phyloP scores from a whole-genome alignment of 2,113 vertebrate species.

The Anas platyrhynchos region DNA sequence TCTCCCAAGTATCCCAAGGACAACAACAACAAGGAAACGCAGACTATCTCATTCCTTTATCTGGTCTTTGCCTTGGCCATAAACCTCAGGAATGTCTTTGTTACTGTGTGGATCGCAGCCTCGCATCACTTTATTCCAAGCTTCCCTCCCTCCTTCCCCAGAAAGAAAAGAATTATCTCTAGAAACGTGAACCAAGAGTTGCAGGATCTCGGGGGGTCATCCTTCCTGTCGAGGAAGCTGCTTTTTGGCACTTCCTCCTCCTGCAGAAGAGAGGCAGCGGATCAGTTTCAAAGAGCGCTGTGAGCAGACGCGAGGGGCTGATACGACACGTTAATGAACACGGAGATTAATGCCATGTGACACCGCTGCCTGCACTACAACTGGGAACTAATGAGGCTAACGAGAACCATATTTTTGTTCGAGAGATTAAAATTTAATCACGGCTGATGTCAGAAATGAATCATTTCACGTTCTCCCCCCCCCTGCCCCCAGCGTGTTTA shows the following conservation, averaged over 20 bases:
- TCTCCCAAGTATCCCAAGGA: background rate
- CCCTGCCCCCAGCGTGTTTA: background rate
- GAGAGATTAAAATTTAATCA: background rate
- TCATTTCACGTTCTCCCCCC: background rate
- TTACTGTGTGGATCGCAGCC: background rate
- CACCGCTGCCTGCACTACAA: slow-evolving; percentile 24
- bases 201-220: slow-evolving; percentile 70
- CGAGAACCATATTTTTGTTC: slow-evolving; percentile 26
- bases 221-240: slow-evolving; percentile 76
- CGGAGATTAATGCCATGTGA: slow-evolving; percentile 69
- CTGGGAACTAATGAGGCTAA: slow-evolving; percentile 53
- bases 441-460: slow-evolving; percentile 42
- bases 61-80: slow-evolving; percentile 49
- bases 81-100: slow-evolving; percentile 55
- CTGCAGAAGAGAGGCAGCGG: background rate
- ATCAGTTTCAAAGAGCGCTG: slow-evolving; percentile 71
- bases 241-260: slow-evolving; percentile 62
- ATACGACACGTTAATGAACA: slow-evolving; percentile 59
- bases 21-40: background rate
- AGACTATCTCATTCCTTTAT: slow-evolving; percentile 20
- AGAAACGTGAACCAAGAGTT: slow-evolving; percentile 31
- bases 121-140: background rate
- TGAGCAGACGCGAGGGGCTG: slow-evolving; percentile 2
- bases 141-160: background rate
- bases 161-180: slow-evolving; percentile 62